Evolutionary conservation across 2,113 vertebrate species (phyloP), one percentile per base, ranked within the genome.

Genomic region (Naja naja): DNA sequence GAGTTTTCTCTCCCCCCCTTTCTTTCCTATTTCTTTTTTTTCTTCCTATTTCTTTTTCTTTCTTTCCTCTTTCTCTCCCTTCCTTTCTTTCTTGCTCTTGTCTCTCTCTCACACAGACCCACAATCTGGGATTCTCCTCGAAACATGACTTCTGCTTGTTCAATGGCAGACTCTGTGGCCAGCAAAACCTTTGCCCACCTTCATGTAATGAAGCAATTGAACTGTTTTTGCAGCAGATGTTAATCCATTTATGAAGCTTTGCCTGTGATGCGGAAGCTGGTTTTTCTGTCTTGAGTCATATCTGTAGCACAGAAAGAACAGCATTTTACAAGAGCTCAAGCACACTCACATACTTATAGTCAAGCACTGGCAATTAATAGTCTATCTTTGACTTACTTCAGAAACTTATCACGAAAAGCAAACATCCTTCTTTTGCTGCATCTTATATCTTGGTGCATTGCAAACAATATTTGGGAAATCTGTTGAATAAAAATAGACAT

Each of bases 401-500:
- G 85, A 89, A 88, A 69, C 11, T 8, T 14, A 88, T 64, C 45
- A 88, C 1, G 1, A 39, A 74, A 30, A 88, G 16, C 47, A 88
- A 64, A 23, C 0, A 5, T 18, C 69, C 49, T 45, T 60, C 30
- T 34, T 49, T 87, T 49, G 47, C 47, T 27, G 45, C 45, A 23
- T 23, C 39, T 86, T 27, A 25, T 87, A 87, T 52, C 88, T 85
- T 54, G 16, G 43, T 34, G 0, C 47, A 16, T 11, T 56, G 53
- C 43, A 89, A 81, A 47, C 53, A 39, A 30, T 49, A 58, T 27
- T 85, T 89, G 49, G 25, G 69, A n/a, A 90, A 54, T 45, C n/a
- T 90, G 92, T 54, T 93, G 43, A 85, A 90, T 90, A 86, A 86
- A 88, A 89, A 53, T 53, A 89, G 56, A 45, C 4, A 90, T 93